phyloP scores from a whole-genome alignment of 1,140 invertebrate species.

The Cydia amplana region DNA sequence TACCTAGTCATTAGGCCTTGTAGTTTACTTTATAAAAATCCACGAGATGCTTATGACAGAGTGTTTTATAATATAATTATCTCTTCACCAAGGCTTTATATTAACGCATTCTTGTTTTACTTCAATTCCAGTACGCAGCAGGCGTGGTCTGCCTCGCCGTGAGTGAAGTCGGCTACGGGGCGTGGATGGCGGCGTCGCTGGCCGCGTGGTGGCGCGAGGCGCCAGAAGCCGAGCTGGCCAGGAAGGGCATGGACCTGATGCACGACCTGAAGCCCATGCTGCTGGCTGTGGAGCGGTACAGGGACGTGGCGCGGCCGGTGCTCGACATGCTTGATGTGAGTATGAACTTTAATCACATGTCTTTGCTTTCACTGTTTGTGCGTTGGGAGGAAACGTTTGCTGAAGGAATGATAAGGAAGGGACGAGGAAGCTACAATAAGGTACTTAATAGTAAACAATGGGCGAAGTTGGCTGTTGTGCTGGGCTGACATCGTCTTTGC shows the following conservation, averaged over 20 bases:
- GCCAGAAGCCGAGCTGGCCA: conserved; percentile 68
- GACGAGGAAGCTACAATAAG: not conserved
- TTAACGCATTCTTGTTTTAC: not conserved
- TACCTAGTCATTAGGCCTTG: not conserved
- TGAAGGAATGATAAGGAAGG: not conserved
- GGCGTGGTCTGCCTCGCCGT: conserved; percentile 61
- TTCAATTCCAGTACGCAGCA: conserved; percentile 51
- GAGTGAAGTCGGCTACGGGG: conserved; percentile 68
- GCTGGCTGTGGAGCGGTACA: conserved; percentile 65
- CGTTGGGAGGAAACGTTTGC: not conserved
- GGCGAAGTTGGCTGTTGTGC: not conserved
- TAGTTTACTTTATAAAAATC: too few relatives aligned
- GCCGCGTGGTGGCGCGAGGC: conserved; percentile 64
- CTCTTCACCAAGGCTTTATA: not conserved
- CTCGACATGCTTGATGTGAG: conserved; percentile 70
- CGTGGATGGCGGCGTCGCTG: conserved; percentile 70
- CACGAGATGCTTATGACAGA: too few relatives aligned
- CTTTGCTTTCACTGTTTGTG: not conserved
- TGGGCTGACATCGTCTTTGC: too few relatives aligned
- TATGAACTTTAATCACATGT: not conserved
- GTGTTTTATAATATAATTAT: too few relatives aligned
- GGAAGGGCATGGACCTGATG: conserved; percentile 64
- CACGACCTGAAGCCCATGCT: conserved; percentile 72
- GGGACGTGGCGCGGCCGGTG: conserved; percentile 59
- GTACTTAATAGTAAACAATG: not conserved